Percentiles rank a stretch among this genome's conserved stretches.
Evolutionary conservation across 2,113 vertebrate species (phyloP).

Genomic region (Scalopus aquaticus): DNA sequence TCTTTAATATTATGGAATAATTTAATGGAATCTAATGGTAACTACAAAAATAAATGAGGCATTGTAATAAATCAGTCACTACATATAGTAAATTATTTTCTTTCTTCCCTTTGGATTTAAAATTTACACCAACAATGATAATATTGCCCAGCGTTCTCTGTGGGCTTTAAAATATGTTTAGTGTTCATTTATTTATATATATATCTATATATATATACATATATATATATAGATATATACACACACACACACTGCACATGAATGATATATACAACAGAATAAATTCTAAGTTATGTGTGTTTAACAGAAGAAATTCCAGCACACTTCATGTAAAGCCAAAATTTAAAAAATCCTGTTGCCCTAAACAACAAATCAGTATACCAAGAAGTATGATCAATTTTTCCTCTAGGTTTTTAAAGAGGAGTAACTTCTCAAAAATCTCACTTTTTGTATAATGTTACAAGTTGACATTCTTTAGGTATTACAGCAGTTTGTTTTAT

Average conservation of each 20-base stretch:
- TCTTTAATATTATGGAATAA: background rate
- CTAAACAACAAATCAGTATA: constrained; percentile 1
- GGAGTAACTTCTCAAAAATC: constrained; percentile 36
- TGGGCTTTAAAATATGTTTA: background rate
- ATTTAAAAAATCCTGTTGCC: background rate
- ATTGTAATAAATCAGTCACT: background rate
- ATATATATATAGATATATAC: background rate
- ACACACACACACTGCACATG: too few species aligned
- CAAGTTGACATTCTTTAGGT: background rate
- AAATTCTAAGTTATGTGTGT: background rate
- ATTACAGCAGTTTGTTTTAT: constrained; percentile 20
- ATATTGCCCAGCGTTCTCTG: background rate
- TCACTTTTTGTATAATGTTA: constrained; percentile 12
- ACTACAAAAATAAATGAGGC: background rate
- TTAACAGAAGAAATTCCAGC: constrained; percentile 19
- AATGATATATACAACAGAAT: background rate
- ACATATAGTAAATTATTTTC: background rate
- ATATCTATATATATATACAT: background rate
- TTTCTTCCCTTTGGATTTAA: constrained; percentile 8
- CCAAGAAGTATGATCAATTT: background rate
- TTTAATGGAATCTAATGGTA: background rate
- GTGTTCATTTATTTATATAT: background rate
- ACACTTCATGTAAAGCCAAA: background rate
- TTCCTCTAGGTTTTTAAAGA: background rate
- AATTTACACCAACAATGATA: constrained; percentile 18